Percentiles rank a stretch among this genome's conserved stretches.
These are phyloP conservation scores for Bugulina stolonifera DNA, from an alignment of 2,888 invertebrate genomes.

Conservation along the genomic window DNA sequence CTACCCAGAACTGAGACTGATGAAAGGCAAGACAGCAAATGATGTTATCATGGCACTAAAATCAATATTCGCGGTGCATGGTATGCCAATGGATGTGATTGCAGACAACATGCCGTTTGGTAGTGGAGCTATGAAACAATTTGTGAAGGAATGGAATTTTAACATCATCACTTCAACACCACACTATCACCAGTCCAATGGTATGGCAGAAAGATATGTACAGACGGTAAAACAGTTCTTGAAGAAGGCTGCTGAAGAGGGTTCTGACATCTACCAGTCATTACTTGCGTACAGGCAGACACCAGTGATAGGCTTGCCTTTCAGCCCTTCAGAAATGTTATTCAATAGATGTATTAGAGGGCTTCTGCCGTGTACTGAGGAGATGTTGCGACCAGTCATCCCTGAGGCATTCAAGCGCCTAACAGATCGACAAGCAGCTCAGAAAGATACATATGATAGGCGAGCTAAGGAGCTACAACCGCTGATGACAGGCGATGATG, in stretches of 20 bases:
- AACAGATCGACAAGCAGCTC: neutral
- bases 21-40: neutral
- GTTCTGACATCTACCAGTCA: neutral
- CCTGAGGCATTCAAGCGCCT: neutral
- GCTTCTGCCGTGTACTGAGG: no score
- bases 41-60: neutral
- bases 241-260: neutral
- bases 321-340: neutral
- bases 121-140: neutral
- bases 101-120: slow-evolving; percentile 13
- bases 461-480: neutral
- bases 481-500: neutral
- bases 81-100: slow-evolving; percentile 15
- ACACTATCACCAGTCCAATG: neutral
- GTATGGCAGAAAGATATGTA: neutral
- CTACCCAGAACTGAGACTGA: neutral
- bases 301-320: neutral
- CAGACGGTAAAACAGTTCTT: slow-evolving; percentile 1
- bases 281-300: no score
- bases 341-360: neutral
- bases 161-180: neutral
- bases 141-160: neutral
- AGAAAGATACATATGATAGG: neutral
- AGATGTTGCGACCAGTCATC: neutral
- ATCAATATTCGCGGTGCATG: neutral